Percentiles rank a stretch among this genome's conserved stretches.
phyloP scores from a whole-genome alignment of 2,113 vertebrate species.

The Perca fluviatilis region DNA sequence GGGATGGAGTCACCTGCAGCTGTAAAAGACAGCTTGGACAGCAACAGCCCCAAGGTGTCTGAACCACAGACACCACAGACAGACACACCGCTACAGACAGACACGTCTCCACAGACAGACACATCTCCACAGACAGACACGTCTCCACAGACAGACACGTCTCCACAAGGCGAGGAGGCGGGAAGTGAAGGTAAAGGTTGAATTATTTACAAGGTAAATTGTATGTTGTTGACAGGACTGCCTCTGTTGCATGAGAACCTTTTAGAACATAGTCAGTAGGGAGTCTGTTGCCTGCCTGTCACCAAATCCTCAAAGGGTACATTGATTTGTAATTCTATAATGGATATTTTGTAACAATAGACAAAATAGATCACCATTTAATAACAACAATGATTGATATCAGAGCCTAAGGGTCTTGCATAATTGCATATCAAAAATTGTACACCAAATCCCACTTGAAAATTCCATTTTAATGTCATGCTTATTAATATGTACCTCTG shows the following conservation, averaged over 20 bases:
- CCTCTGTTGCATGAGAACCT: background rate
- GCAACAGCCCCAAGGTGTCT: slow-evolving; percentile 67
- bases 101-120: slow-evolving; percentile 56
- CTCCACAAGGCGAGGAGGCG: slow-evolving; percentile 50
- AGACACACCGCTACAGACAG: slow-evolving; percentile 55
- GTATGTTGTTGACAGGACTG: background rate
- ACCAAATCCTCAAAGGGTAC: background rate
- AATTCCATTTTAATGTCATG: background rate
- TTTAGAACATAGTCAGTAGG: background rate
- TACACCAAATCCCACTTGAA: background rate
- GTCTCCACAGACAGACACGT: slow-evolving; percentile 51
- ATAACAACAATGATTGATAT: background rate
- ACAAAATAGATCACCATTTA: background rate
- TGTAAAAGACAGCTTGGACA: slow-evolving; percentile 54
- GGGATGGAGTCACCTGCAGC: slow-evolving; percentile 51
- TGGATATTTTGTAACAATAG: background rate
- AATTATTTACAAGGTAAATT: background rate
- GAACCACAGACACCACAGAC: slow-evolving; percentile 62
- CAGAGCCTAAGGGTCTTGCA: background rate
- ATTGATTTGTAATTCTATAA: background rate
- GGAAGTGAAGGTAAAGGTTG: slow-evolving; percentile 60
- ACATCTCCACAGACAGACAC: slow-evolving; percentile 47
- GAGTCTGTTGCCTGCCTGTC: background rate
- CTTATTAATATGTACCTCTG: background rate
- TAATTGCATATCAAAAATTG: background rate